Evolutionary conservation across 2,888 invertebrate genomes (phyloP), one percentile per base, ranked within the genome.

Genomic region (Nemapogon koenigi): DNA sequence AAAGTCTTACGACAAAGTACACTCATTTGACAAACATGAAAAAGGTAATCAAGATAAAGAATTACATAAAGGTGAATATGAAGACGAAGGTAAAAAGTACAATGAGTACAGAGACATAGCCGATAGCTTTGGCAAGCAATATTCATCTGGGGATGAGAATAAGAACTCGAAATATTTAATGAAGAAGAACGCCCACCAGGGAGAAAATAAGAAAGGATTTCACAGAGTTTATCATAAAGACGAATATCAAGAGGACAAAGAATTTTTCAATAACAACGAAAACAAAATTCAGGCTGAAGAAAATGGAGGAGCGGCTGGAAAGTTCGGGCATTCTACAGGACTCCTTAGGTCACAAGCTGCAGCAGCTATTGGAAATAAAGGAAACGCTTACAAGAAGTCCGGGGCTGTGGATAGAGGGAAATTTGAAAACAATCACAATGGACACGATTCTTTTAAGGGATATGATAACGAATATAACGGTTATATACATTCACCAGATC

Each of bases 211-310:
- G 35, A 72, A 68, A 49, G 72, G 73, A 13, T 72, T 69, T 43
- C 62, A 57, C 40, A 60, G 59, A 49, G 63, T 73, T 15, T 73
- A 73, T 44, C 69, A 69, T 43, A 75, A 72, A 44, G 70, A 75
- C 40, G 73, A 76, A 46, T 75, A 68, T 51, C 59, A 63, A 42
- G 70, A 71, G 49, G 67, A 73, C 38, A 66, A 72, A 25, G 68
- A 75, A 40, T 73, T 70, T 43, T 71, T 53, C 43, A 70, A 73
- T 43, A 68, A 72, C 44, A 62, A 52, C 13, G 61, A 62, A 35
- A 65, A 57, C 25, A 64, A 46, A 32, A 48, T 50, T 30, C 51
- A 55, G 31, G 51, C 51, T 10, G 54, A 62, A 43, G 69, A 71
- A 42, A 61, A 49, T 2, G 65, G 57, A 4, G 49, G 45, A 42